These are phyloP conservation scores for Struthidea cinerea DNA, from an alignment of 2,113 vertebrate genomes.

Conservation along the genomic window DNA sequence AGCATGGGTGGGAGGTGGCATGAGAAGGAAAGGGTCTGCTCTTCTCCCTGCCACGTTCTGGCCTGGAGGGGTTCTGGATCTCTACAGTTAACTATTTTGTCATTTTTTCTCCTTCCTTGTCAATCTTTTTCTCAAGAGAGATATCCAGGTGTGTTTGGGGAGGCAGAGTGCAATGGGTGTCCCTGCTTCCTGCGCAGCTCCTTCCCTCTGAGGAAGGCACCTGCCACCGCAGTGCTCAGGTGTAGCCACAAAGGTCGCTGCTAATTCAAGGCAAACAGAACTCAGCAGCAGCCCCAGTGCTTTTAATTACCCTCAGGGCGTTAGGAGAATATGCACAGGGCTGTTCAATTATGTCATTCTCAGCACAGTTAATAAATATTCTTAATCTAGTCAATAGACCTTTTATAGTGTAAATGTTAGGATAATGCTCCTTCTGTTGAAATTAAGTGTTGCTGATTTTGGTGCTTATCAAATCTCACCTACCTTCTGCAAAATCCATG, in stretches of 20 bases:
- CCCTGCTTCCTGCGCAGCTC: background rate
- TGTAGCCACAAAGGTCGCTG: fast-evolving
- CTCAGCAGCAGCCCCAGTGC: background rate
- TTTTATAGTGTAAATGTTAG: conserved; percentile 22
- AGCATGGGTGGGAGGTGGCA: background rate
- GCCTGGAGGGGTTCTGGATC: background rate
- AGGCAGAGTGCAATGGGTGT: background rate
- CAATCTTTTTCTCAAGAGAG: background rate
- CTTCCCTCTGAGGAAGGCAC: background rate
- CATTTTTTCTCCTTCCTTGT: background rate
- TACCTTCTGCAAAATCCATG: background rate
- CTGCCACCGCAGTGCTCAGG: background rate
- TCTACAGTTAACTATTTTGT: background rate
- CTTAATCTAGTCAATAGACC: conserved; percentile 19
- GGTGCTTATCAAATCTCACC: background rate
- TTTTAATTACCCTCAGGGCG: background rate
- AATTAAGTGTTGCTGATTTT: background rate
- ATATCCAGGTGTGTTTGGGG: fast-evolving
- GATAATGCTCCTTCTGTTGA: background rate
- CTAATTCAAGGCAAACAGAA: background rate
- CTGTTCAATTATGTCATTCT: background rate
- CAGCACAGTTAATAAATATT: conserved; percentile 18
- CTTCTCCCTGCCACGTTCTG: background rate
- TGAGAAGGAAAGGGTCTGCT: background rate
- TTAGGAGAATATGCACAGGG: background rate